phyloP scores from a whole-genome alignment of 2,888 invertebrate species.

The Anthophora plumipes region DNA sequence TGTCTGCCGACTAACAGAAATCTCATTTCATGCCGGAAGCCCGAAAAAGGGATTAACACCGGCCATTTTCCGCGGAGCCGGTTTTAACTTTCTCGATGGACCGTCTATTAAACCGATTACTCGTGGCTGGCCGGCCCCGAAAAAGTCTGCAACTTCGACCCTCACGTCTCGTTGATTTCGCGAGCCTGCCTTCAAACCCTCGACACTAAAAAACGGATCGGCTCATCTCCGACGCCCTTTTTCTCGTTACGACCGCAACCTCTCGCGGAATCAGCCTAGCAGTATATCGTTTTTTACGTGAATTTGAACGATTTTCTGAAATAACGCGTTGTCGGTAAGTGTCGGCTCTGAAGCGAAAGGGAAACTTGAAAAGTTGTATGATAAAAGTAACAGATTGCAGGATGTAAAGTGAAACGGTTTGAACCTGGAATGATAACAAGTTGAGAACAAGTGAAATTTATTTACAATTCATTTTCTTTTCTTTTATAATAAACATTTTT shows the following conservation, averaged over 20 bases:
- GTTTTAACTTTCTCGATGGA: conserved; percentile 81
- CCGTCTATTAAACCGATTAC: conserved; percentile 83
- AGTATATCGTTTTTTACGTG: conserved; percentile 21
- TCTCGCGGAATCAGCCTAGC: conserved; percentile 32
- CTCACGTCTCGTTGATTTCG: background rate
- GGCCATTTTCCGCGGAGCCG: conserved; percentile 80
- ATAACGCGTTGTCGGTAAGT: background rate
- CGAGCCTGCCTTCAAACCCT: conserved; percentile 10
- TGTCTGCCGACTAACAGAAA: conserved; percentile 78
- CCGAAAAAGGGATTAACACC: conserved; percentile 82
- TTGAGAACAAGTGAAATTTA: background rate
- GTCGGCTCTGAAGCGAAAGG: background rate
- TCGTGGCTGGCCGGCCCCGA: conserved; percentile 75
- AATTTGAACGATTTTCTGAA: conserved; percentile 10
- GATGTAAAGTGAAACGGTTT: background rate
- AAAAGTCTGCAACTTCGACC: conserved; percentile 63
- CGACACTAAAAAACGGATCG: conserved; percentile 19
- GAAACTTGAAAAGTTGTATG: background rate
- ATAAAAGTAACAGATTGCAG: background rate
- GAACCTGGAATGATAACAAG: rapidly evolving
- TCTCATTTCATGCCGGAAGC: conserved; percentile 82
- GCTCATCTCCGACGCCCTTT: conserved; percentile 9
- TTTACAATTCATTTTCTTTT: background rate
- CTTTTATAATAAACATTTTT: background rate
- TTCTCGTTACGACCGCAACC: background rate